Conservation (phyloP, 37 sponge, comb jelly and placozoan species). For the Cladorhizidae sp. region DNA sequence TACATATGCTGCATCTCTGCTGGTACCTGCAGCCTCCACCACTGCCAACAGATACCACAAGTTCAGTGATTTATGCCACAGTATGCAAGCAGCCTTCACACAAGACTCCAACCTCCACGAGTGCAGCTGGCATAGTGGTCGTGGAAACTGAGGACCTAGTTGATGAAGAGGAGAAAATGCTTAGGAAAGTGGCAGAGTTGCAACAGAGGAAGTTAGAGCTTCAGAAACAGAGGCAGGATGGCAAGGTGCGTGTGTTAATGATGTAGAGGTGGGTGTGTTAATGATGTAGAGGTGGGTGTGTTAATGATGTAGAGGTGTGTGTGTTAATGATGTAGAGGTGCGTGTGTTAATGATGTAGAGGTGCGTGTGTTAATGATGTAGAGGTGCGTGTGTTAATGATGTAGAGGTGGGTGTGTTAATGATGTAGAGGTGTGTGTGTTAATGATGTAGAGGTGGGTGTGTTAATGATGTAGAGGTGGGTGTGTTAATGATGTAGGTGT, state of each 20-base stretch:
- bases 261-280: background rate
- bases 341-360: background rate
- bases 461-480: no score
- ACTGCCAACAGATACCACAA: no score
- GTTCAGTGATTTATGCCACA: no score
- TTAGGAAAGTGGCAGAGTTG: constrained; percentile 30
- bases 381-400: background rate
- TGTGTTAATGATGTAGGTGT: no score
- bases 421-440: background rate
- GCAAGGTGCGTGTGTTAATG: background rate
- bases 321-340: background rate
- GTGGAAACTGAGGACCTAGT: constrained; percentile 2
- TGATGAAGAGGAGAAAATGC: constrained; percentile 21
- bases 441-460: no score
- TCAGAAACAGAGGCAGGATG: constrained; percentile 18
- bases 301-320: background rate
- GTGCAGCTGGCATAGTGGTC: no score
- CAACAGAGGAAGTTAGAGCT: constrained; percentile 32
- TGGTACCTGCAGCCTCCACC: no score
- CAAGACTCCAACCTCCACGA: no score
- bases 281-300: background rate
- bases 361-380: background rate
- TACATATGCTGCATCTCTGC: no score
- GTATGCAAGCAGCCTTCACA: no score
- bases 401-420: background rate